phyloP scores from a whole-genome alignment of 2,797 vertebrate species.

The Acrocephalus scirpaceus region DNA sequence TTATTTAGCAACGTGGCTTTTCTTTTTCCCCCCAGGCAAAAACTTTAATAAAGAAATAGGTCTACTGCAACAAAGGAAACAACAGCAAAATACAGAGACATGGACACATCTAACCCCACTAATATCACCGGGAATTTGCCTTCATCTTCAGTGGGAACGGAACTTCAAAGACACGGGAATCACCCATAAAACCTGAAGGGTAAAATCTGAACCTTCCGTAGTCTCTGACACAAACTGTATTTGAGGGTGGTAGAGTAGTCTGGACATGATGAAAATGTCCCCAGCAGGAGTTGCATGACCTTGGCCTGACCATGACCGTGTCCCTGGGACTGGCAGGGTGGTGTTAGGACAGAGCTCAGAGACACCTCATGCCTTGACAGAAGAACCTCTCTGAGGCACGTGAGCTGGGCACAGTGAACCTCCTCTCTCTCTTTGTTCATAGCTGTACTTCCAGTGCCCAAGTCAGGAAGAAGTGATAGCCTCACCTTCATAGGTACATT shows the following conservation, averaged over 20 bases:
- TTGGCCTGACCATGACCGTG: not conserved
- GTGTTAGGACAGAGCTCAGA: not conserved
- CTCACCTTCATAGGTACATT: not conserved
- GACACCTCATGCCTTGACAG: not conserved
- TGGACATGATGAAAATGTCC: fast-evolving
- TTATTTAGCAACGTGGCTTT: conserved; percentile 47
- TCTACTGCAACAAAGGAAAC: conserved; percentile 58
- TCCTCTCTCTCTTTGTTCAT: not conserved
- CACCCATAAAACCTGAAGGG: not conserved
- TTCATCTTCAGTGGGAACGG: conserved; percentile 14
- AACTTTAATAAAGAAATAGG: conserved; percentile 70
- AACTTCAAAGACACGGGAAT: conserved; percentile 27
- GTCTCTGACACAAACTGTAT: not conserved
- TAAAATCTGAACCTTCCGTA: not conserved
- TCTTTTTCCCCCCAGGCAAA: conserved; percentile 61
- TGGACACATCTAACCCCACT: not conserved
- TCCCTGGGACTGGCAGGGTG: not conserved
- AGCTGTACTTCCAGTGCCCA: not conserved
- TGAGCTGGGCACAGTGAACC: not conserved
- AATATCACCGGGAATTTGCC: not conserved
- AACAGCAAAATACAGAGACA: conserved; percentile 36
- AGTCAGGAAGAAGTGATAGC: not conserved
- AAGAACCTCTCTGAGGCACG: not conserved
- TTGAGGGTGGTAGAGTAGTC: not conserved
- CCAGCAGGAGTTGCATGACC: not conserved